These are phyloP conservation scores for Solea senegalensis DNA, from an alignment of 2,113 vertebrate species.

Conservation along the genomic window DNA sequence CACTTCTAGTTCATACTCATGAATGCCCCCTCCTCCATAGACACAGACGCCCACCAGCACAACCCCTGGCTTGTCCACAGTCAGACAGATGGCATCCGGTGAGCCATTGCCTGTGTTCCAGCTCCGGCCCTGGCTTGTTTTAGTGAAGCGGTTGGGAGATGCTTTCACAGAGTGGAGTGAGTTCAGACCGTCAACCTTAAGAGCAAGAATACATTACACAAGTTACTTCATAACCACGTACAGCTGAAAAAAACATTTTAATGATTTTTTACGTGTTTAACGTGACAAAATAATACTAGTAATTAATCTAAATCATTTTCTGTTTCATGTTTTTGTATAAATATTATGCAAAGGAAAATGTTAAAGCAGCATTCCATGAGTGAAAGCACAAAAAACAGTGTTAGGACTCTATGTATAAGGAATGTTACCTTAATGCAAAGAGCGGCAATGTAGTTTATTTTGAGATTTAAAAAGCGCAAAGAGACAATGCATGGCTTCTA, in stretches of 20 bases:
- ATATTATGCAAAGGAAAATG: too few species aligned
- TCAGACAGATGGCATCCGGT: slow-evolving; percentile 97
- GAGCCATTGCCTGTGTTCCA: slow-evolving; percentile 99
- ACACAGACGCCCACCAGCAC: slow-evolving; percentile 98
- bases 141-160: slow-evolving; percentile 95
- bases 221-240: neutral
- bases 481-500: neutral
- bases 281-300: neutral
- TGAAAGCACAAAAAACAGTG: neutral
- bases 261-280: neutral
- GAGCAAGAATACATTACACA: slow-evolving; percentile 5
- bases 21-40: slow-evolving; percentile 97
- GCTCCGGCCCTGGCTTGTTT: slow-evolving; percentile 98
- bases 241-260: too few species aligned
- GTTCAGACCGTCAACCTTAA: slow-evolving; percentile 92
- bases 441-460: neutral
- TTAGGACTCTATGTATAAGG: too few species aligned
- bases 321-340: too few species aligned
- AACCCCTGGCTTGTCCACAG: slow-evolving; percentile 93
- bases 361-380: neutral
- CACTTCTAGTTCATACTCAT: slow-evolving; percentile 97
- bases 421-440: neutral
- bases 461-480: neutral
- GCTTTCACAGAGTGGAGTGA: slow-evolving; percentile 96
- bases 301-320: neutral